These are phyloP conservation scores for Tympanuchus pallidicinctus DNA, from an alignment of 2,113 vertebrate genomes.

Conservation along the genomic window DNA sequence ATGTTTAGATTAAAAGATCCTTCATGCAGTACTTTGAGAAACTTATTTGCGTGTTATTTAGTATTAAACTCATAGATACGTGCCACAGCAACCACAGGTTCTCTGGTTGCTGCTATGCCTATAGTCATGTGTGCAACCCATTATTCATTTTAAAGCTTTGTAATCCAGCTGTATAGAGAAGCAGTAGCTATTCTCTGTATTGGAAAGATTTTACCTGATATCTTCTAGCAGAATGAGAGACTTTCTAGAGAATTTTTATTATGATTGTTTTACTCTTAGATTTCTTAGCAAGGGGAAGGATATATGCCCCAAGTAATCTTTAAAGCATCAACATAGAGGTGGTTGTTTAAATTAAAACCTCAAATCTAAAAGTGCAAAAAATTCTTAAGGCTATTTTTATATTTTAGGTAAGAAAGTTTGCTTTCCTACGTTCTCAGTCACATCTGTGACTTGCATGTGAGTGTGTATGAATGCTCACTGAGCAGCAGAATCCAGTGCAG, in stretches of 20 bases:
- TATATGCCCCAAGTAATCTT: not conserved
- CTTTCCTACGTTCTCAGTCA: not conserved
- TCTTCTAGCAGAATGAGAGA: not conserved
- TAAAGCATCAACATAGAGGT: not conserved
- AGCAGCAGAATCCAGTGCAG: not conserved
- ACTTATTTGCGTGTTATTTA: not conserved
- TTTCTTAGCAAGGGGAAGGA: not conserved
- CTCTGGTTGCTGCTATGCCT: not conserved
- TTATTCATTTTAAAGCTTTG: not conserved
- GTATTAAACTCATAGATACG: not conserved
- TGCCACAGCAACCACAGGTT: not conserved
- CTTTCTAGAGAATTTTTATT: accelerated
- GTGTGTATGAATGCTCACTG: not conserved
- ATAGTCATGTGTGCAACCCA: not conserved
- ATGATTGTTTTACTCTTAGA: not conserved
- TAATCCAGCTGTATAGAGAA: not conserved
- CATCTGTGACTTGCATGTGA: not conserved
- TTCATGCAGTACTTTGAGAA: not conserved
- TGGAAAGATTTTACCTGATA: not conserved
- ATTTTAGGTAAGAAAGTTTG: not conserved
- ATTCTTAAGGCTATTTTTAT: not conserved
- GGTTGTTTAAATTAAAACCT: not conserved
- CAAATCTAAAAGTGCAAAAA: not conserved
- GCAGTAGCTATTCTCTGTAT: not conserved
- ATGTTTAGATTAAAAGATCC: not conserved